Conservation (phyloP, 2,888 invertebrate genomes). For the Oasisia sp. region DNA sequence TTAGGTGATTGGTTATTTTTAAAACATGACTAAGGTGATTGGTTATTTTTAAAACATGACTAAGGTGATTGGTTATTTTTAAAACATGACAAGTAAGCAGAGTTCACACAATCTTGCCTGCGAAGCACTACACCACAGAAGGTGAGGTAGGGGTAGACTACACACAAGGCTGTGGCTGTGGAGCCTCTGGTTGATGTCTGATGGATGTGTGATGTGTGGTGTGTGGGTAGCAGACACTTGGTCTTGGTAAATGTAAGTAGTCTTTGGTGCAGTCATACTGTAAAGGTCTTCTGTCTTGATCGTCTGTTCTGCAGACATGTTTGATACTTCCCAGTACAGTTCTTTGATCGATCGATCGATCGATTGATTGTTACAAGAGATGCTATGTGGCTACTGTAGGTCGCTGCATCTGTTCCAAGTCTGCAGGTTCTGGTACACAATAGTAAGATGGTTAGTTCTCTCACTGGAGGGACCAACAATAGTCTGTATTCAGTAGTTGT, state of each 20-base stretch:
- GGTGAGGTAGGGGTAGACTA: background rate
- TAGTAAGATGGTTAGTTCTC: no score
- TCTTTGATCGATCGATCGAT: no score
- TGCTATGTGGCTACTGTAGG: no score
- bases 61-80: background rate
- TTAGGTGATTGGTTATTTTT: no score
- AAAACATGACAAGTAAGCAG: background rate
- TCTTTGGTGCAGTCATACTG: background rate
- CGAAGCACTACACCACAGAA: background rate
- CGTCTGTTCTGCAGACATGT: background rate
- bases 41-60: no score
- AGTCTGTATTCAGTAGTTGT: no score
- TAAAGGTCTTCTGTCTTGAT: background rate
- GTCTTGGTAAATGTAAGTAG: background rate
- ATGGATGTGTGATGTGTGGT: background rate
- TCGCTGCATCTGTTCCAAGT: no score
- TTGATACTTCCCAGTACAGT: background rate
- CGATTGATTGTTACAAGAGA: no score
- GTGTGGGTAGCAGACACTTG: background rate
- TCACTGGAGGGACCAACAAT: no score
- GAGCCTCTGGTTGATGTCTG: background rate
- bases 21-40: no score
- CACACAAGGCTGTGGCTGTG: background rate
- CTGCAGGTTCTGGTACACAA: no score
- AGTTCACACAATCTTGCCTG: background rate